Base-by-base conservation (phyloP, 2,113 vertebrate species). In the Tor tambroides region DNA sequence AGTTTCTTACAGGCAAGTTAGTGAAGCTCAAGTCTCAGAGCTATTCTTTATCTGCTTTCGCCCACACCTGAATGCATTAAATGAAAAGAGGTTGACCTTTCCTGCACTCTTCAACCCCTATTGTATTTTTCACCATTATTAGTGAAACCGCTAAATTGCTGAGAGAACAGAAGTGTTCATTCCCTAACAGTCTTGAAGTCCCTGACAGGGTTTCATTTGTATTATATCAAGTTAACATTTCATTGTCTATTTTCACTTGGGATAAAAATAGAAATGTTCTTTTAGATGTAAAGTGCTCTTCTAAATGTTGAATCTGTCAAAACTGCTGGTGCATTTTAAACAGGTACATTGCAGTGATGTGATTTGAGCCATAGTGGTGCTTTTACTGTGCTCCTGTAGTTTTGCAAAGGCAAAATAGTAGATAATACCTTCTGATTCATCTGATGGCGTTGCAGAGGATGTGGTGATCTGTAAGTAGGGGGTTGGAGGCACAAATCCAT, bases 391-490 rank as follows among this genome's bases (percentile, higher is more conserved):
- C 21, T 23, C 32, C 0, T 41, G 69, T 72, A 26, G 23, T 15
- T 49, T 28, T 26, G 12, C 72, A 26, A 43, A 30, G 38, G 46
- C 3, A 54, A 78, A 54, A 35, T 6, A 61, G 51, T 23, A 74
- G 67, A 54, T 32, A 54, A 72, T 14, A 19, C 6, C 19, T 72
- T 54, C 5, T 54, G 65, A 84, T 82, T 80, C 63, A 59, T 87
- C 59, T 63, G 43, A 80, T 65, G 83, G 51, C 67, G 19, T 75
- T 74, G 74, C 72, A 15, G 85, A 41, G 63, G 88, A 75, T 72
- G 38, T 79, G 85, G 86, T 87, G 28, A 87, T 61, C 78, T 80
- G n/a, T 61, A 80, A 51, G 19, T 72, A 72, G 26, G 67, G 43
- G 81, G 65, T 54, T 21, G 54, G 65, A 83, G 46, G 81, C 43